Base-by-base conservation (phyloP, 2,888 invertebrate genomes). In the Macrosoma leucophasiata region DNA sequence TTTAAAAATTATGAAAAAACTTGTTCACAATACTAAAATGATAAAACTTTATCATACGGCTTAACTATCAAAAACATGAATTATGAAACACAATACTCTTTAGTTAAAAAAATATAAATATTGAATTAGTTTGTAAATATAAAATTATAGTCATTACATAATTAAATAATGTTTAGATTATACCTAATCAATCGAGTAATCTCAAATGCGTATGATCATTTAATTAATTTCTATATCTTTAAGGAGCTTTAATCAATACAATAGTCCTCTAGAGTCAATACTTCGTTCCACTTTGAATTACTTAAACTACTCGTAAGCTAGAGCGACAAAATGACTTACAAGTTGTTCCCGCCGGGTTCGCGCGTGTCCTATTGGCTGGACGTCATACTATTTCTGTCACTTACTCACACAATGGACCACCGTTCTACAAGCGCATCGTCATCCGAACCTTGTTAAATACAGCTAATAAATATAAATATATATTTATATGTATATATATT, bases 261-360 rank as follows among this genome's bases (percentile, higher is more conserved):
- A 52, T 44, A 56, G 49, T 58, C 50, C 39, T 62, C 64, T 60
- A 63, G 54, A 63, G 54, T 52, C 52, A 62, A 67, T 64, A 70
- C 46, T 72, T 74, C 64, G 65, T 66, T 75, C 55, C 66, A 64
- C 52, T 62, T 64, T 46, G 57, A 58, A 58, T 62, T 62, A 58
- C 60, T 67, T 72, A 65, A 45, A 53, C 61, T 72, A 73, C 46
- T 50, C 41, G 59, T 67, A 66, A 55, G 57, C 58, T 69, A 74
- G 59, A 66, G 64, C 60, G 65, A 62, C 57, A 57, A 52, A 60
- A 55, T 59, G 62, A 58, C 51, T 60, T 66, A 64, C 66, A 69
- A 63, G 57, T 76, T 73, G 77, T 69, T 76, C 75, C 78, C 74
- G 62, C 58, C 62, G 59, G 62, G 58, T 53, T 59, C 50, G 53